Conservation (phyloP, 2,888 invertebrate genomes). For the Cryptophagus acutangulus region DNA sequence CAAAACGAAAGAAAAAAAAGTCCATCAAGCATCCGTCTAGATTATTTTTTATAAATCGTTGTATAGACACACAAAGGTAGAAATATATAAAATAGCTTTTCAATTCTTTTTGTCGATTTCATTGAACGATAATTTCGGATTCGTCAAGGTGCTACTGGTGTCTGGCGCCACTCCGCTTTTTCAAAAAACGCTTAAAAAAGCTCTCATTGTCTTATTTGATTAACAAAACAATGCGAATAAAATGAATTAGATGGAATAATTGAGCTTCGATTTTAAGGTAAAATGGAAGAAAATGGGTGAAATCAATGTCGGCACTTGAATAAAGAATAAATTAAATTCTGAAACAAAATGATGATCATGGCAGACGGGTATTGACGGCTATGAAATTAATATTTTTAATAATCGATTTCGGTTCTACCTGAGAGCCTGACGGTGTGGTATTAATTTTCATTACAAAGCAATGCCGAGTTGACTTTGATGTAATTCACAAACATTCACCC, state of each 20-base stretch:
- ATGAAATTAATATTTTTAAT: slow-evolving; percentile 44
- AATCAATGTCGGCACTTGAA: slow-evolving; percentile 30
- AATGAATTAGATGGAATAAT: too few species aligned
- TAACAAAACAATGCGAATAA: too few species aligned
- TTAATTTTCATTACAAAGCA: slow-evolving; percentile 23
- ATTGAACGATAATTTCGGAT: slow-evolving; percentile 31
- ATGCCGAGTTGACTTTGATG: slow-evolving; percentile 4
- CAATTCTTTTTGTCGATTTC: slow-evolving; percentile 29
- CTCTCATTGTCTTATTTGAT: too few species aligned
- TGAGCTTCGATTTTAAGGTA: too few species aligned
- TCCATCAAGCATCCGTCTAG: slow-evolving; percentile 1
- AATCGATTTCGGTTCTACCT: slow-evolving; percentile 40
- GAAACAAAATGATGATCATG: slow-evolving; percentile 34
- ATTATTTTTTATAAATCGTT: too few species aligned
- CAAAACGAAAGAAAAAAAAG: too few species aligned
- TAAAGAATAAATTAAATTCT: slow-evolving; percentile 33
- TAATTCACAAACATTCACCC: not conserved
- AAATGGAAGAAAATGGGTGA: too few species aligned
- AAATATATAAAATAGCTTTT: slow-evolving; percentile 1
- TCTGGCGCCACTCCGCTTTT: too few species aligned
- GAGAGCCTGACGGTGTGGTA: slow-evolving; percentile 22
- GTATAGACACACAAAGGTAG: too few species aligned
- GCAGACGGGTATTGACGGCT: slow-evolving; percentile 37
- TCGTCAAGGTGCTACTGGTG: too few species aligned
- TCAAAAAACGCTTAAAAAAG: too few species aligned